Conservation (phyloP, 1,140 invertebrate genomes). For the Pissodes strobi region DNA sequence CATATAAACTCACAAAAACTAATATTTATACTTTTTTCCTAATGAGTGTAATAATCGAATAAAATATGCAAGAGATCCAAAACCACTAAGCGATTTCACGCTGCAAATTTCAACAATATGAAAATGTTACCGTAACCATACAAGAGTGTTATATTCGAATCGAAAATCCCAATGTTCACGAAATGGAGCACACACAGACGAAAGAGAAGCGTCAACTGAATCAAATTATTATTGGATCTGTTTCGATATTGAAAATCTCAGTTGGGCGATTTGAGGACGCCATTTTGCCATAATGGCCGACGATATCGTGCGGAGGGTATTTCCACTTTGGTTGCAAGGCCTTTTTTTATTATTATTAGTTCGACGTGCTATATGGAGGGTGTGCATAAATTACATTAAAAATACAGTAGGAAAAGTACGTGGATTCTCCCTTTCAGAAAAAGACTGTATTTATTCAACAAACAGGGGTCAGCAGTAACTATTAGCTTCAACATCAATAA, state of each 20-base stretch:
- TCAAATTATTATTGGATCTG: constrained; percentile 35
- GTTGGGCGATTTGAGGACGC: constrained; percentile 27
- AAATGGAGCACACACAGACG: constrained; percentile 15
- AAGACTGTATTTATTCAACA: too few species aligned
- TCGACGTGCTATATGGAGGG: constrained; percentile 8
- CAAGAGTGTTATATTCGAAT: constrained; percentile 23
- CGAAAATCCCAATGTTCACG: constrained; percentile 17
- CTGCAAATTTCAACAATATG: too few species aligned
- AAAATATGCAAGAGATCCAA: too few species aligned
- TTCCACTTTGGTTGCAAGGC: constrained; percentile 15
- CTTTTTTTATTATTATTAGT: constrained; percentile 31
- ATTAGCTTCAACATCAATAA: too few species aligned
- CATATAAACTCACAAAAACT: too few species aligned
- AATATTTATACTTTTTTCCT: too few species aligned
- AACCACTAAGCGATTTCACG: too few species aligned
- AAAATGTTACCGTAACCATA: constrained; percentile 13
- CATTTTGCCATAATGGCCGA: constrained; percentile 31
- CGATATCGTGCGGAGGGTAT: constrained; percentile 25
- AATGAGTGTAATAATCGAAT: too few species aligned
- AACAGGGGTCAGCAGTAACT: too few species aligned
- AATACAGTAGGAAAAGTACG: constrained; percentile 1
- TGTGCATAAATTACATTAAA: constrained; percentile 10
- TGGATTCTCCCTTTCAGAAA: neutral
- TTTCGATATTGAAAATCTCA: constrained; percentile 35
- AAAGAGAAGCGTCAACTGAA: constrained; percentile 24